These are phyloP conservation scores for Nematopogon swammerdamellus DNA, from an alignment of 2,888 invertebrate genomes.

Conservation along the genomic window DNA sequence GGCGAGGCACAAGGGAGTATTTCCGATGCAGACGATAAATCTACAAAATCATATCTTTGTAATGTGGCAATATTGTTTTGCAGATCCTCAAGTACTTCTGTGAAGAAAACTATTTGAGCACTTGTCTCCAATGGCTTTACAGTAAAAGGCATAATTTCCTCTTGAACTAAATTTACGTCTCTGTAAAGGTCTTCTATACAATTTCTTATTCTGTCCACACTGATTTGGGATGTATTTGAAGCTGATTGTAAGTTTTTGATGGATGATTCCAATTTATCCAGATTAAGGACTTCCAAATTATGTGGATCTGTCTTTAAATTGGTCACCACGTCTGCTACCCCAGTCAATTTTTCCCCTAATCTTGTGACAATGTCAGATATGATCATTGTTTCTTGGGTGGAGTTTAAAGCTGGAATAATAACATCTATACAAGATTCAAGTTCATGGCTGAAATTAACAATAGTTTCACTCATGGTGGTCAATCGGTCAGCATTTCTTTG, in stretches of 20 bases:
- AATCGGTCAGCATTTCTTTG: conserved; percentile 31
- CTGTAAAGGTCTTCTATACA: conserved; percentile 31
- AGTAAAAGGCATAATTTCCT: conserved; percentile 30
- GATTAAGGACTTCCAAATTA: conserved; percentile 15
- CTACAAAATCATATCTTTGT: conserved; percentile 35
- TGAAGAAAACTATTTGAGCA: conserved; percentile 28
- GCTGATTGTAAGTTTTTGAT: conserved; percentile 26
- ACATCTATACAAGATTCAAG: conserved; percentile 28
- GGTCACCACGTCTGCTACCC: conserved; percentile 25
- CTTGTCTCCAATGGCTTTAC: conserved; percentile 20
- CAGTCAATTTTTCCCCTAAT: conserved; percentile 26
- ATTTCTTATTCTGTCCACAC: conserved; percentile 25
- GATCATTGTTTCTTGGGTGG: conserved; percentile 28
- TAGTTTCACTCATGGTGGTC: conserved; percentile 27
- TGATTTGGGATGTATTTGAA: conserved; percentile 25
- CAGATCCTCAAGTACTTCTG: conserved; percentile 31
- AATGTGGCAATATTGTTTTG: conserved; percentile 35
- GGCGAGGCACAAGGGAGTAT: conserved; percentile 21
- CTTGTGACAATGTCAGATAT: conserved; percentile 30
- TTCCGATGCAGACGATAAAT: conserved; percentile 29
- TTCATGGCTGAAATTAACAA: conserved; percentile 30
- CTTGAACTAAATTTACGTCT: conserved; percentile 26
- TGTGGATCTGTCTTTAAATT: conserved; percentile 15
- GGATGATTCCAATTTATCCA: conserved; percentile 18
- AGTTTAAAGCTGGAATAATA: conserved; percentile 29